Conservation (phyloP, 2,888 invertebrate species). For the Drosophila anomalata region DNA sequence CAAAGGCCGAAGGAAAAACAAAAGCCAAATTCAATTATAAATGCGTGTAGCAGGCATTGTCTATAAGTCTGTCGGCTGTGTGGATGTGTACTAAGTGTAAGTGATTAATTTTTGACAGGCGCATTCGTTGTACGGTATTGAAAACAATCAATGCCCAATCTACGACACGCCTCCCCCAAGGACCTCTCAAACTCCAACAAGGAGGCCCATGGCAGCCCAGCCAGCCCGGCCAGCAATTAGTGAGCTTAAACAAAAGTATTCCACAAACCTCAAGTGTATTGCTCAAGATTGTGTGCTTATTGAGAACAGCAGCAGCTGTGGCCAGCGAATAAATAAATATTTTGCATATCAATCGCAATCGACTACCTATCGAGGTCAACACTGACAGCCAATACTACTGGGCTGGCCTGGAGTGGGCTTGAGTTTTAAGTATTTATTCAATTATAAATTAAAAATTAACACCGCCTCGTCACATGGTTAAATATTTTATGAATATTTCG, state of each 20-base stretch:
- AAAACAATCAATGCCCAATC: constrained; percentile 76
- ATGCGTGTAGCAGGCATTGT: constrained; percentile 69
- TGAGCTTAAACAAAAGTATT: constrained; percentile 28
- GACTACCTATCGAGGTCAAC: constrained; percentile 24
- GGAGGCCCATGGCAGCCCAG: background rate
- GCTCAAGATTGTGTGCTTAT: constrained; percentile 23
- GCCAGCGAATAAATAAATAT: constrained; percentile 35
- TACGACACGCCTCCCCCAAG: constrained; percentile 53
- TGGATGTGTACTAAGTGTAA: constrained; percentile 66
- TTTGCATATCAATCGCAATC: constrained; percentile 35
- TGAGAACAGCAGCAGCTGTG: constrained; percentile 18
- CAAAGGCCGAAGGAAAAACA: constrained; percentile 37
- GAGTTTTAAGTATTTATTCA: constrained; percentile 9
- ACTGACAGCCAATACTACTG: constrained; percentile 11
- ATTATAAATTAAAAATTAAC: constrained; percentile 2
- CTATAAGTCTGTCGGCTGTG: constrained; percentile 40
- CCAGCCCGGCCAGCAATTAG: constrained; percentile 29
- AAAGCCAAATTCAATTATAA: constrained; percentile 80
- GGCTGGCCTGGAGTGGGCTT: background rate
- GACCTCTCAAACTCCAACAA: background rate
- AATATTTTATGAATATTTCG: constrained; percentile 7
- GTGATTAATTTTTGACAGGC: constrained; percentile 81
- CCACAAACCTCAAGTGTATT: constrained; percentile 34
- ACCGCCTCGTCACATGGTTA: background rate
- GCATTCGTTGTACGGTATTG: constrained; percentile 74